Evolutionary conservation across 2,113 vertebrate genomes (phyloP), one percentile per base, ranked within the genome.

Genomic region (Melanostigma gelatinosum): DNA sequence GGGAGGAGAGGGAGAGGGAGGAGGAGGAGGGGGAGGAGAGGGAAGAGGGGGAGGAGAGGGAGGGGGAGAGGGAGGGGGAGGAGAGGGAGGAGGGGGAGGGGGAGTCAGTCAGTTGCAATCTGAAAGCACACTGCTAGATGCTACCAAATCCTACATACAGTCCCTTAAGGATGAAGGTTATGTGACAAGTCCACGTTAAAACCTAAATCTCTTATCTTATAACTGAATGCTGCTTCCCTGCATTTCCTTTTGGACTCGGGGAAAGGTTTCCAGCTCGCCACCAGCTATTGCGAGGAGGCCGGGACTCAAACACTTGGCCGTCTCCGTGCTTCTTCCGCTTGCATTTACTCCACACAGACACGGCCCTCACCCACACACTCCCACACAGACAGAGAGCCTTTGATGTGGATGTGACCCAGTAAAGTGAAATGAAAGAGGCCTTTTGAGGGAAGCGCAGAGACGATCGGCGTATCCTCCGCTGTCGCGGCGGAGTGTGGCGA

Each of bases 341-440:
- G 38, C 62, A 78, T 79, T 81, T 50, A 27, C 38, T 71, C 34
- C 70, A 69, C 65, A 20, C 46, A 62, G 13, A 58, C 63, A 63
- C 36, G 27, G 16, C 48, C 13, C 69, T 24, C 72, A 42, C 84
- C 67, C 77, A 83, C 85, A 65, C 83, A 22, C 74, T 69, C 61
- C 65, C 65, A 34, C 55, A 77, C 83, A 79, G 24, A 67, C 68
- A 55, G 62, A 34, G 69, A 66, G 46, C 5, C 87, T 87, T 79
- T 91, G 80, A 87, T 84, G 84, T 85, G 75, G 67, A 77, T 54
- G 71, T 61, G 68, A 80, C 79, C 76, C 82, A 83, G 80, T 79
- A 85, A 75, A 79, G 74, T 57, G 74, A 58, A 82, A 77, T 77
- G 75, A 86, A 88, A 79, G 75, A 48, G 52, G 63, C 60, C 75